Evolutionary conservation across 2,888 invertebrate genomes (phyloP).

Genomic region (Zaprionus lineosus): DNA sequence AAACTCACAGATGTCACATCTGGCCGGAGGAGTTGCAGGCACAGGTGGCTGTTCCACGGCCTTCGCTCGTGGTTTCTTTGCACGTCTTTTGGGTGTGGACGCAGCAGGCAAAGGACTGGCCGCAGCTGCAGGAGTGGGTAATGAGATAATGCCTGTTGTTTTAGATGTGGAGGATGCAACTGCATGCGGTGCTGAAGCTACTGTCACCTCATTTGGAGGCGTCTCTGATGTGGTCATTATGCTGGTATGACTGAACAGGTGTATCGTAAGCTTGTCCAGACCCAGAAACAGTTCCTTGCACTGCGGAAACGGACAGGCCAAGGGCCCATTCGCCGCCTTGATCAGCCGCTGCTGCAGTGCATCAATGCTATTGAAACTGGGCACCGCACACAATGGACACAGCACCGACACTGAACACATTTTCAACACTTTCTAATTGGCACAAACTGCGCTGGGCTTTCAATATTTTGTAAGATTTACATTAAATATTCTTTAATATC

Average conservation of each 20-base stretch:
- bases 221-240: constrained; percentile 50
- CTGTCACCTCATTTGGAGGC: constrained; percentile 4
- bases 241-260: constrained; percentile 89
- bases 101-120: constrained; percentile 2
- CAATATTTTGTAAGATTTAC: too few relatives aligned
- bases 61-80: constrained; percentile 49
- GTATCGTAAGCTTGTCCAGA: constrained; percentile 92
- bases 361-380: constrained; percentile 88
- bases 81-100: constrained; percentile 43
- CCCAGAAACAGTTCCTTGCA: constrained; percentile 90
- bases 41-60: constrained; percentile 11
- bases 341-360: constrained; percentile 88
- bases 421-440: constrained; percentile 2
- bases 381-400: constrained; percentile 90
- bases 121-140: neutral
- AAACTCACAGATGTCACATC: constrained; percentile 88
- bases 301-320: constrained; percentile 87
- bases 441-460: neutral
- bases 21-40: constrained; percentile 39
- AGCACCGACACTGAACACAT: constrained; percentile 86
- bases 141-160: neutral
- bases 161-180: neutral
- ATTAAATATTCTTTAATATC: too few relatives aligned
- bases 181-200: constrained; percentile 15
- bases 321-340: constrained; percentile 88